Base-by-base conservation (phyloP, 2,797 vertebrate genomes). In the Clamator glandarius region DNA sequence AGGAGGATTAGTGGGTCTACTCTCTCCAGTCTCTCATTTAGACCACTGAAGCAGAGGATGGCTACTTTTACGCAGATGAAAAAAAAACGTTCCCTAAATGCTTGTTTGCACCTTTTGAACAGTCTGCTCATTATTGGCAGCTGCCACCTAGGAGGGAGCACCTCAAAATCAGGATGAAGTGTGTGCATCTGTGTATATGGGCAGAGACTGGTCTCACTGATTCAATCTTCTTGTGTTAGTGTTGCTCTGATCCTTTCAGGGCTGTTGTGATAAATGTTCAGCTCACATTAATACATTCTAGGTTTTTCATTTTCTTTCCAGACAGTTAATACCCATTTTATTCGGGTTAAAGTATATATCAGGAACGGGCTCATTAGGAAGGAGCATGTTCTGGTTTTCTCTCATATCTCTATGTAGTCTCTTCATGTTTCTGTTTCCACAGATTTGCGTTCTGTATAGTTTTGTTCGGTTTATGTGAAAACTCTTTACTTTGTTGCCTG, bases 381-480 rank as follows among this genome's bases (percentile, higher is more conserved):
- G 79, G 51, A 52, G 9, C 3, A 8, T 42, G 33, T 87, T 76
- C 83, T 82, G 63, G 19, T 94, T 93, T 94, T 70, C 73, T 82
- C 41, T 88, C 21, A 1, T 58, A 86, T 79, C 77, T 93, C 66
- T 82, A 1, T 0, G 0, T 91, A 92, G 66, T 91, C 69, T 84
- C 28, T 96, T 93, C 44, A 50, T 89, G 92, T 95, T 93, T 86
- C 85, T 91, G 74, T 96, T 88, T 84, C 55, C 52, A 20, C 52
- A 73, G 23, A 9, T 84, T 86, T 93, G 85, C 90, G 89, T 94
- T 87, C 80, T 91, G 58, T 92, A 79, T 41, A 31, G 59, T 90
- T 94, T 50, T 90, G 91, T 94, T 84, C 35, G 63, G 93, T 95
- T 86, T 84, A 51, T 92, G 83, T 96, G 92, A 83, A 93, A 90